phyloP scores from a whole-genome alignment of 2,888 invertebrate species.

The Odontocolon sp. region DNA sequence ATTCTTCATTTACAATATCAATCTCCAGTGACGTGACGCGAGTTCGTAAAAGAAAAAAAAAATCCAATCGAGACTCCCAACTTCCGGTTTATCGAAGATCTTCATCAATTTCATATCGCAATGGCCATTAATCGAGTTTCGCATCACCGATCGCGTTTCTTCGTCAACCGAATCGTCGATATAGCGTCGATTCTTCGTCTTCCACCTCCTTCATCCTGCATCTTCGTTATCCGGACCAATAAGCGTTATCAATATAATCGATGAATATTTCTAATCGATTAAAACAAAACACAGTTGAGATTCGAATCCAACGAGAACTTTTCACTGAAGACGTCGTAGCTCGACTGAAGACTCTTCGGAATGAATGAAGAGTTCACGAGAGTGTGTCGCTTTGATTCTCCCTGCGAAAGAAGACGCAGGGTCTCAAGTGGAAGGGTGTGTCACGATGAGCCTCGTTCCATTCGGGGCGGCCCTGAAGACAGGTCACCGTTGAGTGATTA shows the following conservation, averaged over 20 bases:
- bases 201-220: conserved; percentile 21
- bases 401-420: conserved; percentile 53
- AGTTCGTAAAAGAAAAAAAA: not conserved
- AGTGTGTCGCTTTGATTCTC: conserved; percentile 26
- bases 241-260: too few species aligned
- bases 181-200: conserved; percentile 7
- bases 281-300: too few species aligned
- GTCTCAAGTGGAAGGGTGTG: conserved; percentile 61
- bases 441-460: conserved; percentile 46
- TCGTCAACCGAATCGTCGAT: conserved; percentile 52
- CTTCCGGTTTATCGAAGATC: conserved; percentile 51
- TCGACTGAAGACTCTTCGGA: conserved; percentile 53
- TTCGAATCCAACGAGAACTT: conserved; percentile 21
- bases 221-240: conserved; percentile 13
- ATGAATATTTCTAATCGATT: too few species aligned
- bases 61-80: conserved; percentile 4
- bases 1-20: not conserved
- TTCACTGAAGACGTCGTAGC: conserved; percentile 44
- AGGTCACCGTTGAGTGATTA: conserved; percentile 51
- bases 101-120: conserved; percentile 50
- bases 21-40: not conserved
- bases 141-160: conserved; percentile 62
- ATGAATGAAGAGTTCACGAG: conserved; percentile 39
- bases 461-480: conserved; percentile 54
- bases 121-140: conserved; percentile 60